Conservation (phyloP, 2,113 vertebrate genomes). For the Rhabdornis inornatus region DNA sequence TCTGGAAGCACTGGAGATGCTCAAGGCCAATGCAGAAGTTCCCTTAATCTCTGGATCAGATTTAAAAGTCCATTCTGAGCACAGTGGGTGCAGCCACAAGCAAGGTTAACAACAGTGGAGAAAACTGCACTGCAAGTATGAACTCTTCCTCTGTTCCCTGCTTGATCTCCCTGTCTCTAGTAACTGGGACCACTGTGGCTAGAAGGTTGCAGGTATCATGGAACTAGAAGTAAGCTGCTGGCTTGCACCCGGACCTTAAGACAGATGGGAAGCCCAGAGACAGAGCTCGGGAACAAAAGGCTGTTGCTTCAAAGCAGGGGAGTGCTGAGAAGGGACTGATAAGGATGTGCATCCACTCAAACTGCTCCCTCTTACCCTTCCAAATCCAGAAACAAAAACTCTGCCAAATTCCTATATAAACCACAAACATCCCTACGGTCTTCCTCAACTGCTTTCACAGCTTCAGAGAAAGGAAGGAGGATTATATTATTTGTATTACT, state of each 20-base stretch:
- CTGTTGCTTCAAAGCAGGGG: not conserved
- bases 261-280: not conserved
- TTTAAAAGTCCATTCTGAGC: not conserved
- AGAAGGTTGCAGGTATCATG: not conserved
- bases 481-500: not conserved
- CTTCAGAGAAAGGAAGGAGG: not conserved
- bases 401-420: not conserved
- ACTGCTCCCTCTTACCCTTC: not conserved
- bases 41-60: not conserved
- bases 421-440: not conserved
- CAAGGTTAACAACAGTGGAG: not conserved
- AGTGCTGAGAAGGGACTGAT: not conserved
- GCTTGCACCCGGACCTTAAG: not conserved
- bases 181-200: not conserved
- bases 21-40: not conserved
- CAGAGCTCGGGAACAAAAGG: not conserved
- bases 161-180: not conserved
- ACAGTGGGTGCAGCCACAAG: not conserved
- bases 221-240: not conserved
- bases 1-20: fast-evolving
- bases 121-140: not conserved
- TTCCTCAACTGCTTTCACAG: not conserved
- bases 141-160: not conserved
- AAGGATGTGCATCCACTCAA: not conserved
- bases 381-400: not conserved